A percentile compares a stretch with the other conserved stretches of the same genome.
Conservation (phyloP, 2,888 invertebrate genomes). For the Magallana nippona region DNA sequence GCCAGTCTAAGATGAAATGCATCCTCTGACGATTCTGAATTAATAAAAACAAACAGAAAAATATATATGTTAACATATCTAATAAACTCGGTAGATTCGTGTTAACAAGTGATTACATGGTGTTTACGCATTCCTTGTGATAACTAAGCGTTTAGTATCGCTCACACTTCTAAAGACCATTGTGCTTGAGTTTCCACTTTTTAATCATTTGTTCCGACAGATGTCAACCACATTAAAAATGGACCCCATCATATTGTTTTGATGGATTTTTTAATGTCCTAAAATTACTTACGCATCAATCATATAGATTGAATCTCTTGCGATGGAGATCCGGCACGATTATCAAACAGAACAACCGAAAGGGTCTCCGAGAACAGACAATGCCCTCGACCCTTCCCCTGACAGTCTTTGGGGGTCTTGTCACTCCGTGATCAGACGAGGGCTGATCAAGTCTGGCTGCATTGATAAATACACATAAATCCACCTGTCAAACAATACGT, state of each 20-base stretch:
- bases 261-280: constrained; percentile 14
- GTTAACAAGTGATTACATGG: no score
- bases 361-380: not conserved
- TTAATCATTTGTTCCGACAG: not conserved
- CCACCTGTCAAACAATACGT: constrained; percentile 19
- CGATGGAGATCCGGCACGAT: constrained; percentile 1
- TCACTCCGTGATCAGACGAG: not conserved
- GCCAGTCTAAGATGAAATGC: no score
- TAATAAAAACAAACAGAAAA: no score
- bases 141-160: no score
- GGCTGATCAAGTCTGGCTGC: not conserved
- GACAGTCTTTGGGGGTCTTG: not conserved
- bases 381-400: not conserved
- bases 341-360: constrained; percentile 7
- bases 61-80: no score
- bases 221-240: not conserved
- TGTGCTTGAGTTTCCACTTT: not conserved
- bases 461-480: constrained; percentile 11
- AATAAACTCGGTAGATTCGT: no score
- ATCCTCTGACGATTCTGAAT: no score
- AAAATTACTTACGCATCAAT: not conserved
- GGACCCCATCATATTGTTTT: not conserved
- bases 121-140: no score
- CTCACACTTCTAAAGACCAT: no score
- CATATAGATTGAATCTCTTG: not conserved